Conservation (phyloP, 1,140 invertebrate species). For the Drosophila sp. region DNA sequence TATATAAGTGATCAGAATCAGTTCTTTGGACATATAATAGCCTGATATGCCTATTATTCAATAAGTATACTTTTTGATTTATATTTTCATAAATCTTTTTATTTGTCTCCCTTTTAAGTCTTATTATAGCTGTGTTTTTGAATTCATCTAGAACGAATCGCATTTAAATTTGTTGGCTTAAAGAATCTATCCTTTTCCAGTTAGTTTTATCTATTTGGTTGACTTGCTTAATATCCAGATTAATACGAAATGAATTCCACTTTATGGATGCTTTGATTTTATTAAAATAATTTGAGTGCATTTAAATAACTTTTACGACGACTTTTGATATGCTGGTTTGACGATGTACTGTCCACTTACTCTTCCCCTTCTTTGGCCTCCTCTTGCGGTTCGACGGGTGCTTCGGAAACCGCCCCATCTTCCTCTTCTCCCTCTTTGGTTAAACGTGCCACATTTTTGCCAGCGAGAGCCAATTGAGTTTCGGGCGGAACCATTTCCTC, state of each 20-base stretch:
- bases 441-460: constrained; percentile 37
- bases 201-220: too few species aligned
- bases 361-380: constrained; percentile 36
- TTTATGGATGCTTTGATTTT: background rate
- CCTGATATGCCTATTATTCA: too few species aligned
- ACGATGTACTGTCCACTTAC: background rate
- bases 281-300: background rate
- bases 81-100: too few species aligned
- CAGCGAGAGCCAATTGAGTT: constrained; percentile 45
- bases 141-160: too few species aligned
- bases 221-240: too few species aligned
- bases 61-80: too few species aligned
- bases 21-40: too few species aligned
- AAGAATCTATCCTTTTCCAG: too few species aligned
- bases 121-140: too few species aligned
- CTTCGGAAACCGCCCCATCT: background rate
- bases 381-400: background rate
- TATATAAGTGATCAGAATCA: too few species aligned
- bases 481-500: constrained; percentile 44
- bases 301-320: background rate
- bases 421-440: background rate
- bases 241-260: background rate
- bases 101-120: too few species aligned
- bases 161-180: too few species aligned
- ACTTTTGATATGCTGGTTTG: background rate